Base-by-base conservation (phyloP, 2,797 vertebrate species). In the Vireo griseus region DNA sequence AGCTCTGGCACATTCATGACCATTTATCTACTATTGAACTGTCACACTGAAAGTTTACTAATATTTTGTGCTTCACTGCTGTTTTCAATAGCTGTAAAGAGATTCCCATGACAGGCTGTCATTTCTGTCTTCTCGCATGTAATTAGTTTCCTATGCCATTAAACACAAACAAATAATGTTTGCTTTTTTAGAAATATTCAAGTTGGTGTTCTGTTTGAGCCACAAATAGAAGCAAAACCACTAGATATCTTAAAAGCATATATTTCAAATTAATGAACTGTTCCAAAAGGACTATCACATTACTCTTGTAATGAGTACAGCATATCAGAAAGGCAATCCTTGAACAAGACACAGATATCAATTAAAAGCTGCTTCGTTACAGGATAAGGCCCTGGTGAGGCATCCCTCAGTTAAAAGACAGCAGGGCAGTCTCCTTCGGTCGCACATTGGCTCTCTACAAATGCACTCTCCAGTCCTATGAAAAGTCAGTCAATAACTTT, bases 71-170 rank as follows among this genome's bases (percentile, higher is more conserved):
- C 71, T 77, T 65, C 45, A 72, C 33, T 86, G 73, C 76, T 2
- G 0, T 86, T 95, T 91, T 79, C 3, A 8, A 89, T 67, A 91
- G 71, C 3, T 1, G 1, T 69, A 69, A 86, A 90, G 31, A 74
- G 28, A 88, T 77, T 88, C 80, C 65, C 47, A 33, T 58, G 68
- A 58, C 75, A 92, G 31, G 33, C 29, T 86, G 68, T 84, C 52
- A 51, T 94, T 96, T 92, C 72, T 88, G 13, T 94, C 92, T 94
- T 91, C 86, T 94, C 37, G 44, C 52, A 68, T 44, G 62, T 91
- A 66, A 93, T 93, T 94, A 76, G 57, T 71, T 57, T 91, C 54
- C 59, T 20, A 54, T 85, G n/a, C 61, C 51, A 76, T 82, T 88
- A 88, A 92, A 59, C 11, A 25, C 24, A 92, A 78, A 57, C 17